phyloP scores from a whole-genome alignment of 1,140 invertebrate species.

The Paraescarpia echinospica region DNA sequence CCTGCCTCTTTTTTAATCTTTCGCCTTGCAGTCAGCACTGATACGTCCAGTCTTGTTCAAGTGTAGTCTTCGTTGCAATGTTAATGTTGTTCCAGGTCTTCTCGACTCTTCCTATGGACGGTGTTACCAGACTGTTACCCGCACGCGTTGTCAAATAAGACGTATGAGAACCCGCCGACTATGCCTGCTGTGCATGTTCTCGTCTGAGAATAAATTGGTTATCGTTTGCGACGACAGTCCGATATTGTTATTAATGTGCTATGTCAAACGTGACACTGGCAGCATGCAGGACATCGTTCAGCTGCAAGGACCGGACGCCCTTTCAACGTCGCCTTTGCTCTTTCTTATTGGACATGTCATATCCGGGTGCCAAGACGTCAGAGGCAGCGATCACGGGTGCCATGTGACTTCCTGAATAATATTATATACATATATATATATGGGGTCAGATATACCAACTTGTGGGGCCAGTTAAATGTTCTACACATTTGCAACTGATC shows the following conservation, averaged over 20 bases:
- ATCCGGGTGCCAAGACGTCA: neutral
- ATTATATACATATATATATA: no score
- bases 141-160: neutral
- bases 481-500: neutral
- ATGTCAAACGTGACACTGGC: neutral
- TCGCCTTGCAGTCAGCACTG: no score
- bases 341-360: neutral
- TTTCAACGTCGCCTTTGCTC: neutral
- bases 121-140: neutral
- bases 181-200: neutral
- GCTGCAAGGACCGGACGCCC: neutral
- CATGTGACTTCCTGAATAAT: no score
- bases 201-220: neutral
- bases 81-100: no score
- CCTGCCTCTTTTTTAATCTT: no score
- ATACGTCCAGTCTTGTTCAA: no score
- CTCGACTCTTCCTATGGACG: no score
- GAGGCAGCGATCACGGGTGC: no score
- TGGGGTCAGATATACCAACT: no score
- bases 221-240: neutral
- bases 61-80: no score
- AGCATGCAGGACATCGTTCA: neutral
- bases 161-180: neutral
- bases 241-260: neutral
- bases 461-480: no score